A percentile compares a stretch with the other conserved stretches of the same genome.
These are phyloP conservation scores for Echinometra lucunter DNA, from an alignment of 53 echinoderm and acorn worm species.

Conservation along the genomic window DNA sequence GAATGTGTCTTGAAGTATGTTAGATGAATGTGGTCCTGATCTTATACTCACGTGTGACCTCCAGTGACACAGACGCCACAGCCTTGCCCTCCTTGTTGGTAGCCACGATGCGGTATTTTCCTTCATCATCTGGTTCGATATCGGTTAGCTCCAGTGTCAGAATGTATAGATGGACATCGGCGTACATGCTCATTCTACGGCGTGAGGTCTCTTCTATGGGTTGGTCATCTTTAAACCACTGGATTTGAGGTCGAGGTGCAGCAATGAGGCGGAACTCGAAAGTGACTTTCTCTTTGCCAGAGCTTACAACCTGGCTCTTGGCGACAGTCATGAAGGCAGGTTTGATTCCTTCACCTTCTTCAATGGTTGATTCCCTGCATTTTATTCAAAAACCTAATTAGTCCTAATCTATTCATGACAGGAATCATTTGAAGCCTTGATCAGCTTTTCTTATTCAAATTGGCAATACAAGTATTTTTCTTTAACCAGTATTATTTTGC, in stretches of 20 bases:
- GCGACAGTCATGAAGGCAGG: conserved; percentile 95
- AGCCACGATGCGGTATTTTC: conserved; percentile 90
- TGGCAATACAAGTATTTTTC: no score
- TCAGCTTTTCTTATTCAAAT: no score
- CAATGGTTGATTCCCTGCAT: conserved; percentile 94
- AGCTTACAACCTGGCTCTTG: conserved; percentile 81
- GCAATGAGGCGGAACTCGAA: conserved; percentile 99
- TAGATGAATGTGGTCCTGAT: not conserved
- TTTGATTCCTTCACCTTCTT: conserved; percentile 96
- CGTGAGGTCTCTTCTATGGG: conserved; percentile 90
- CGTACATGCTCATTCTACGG: conserved; percentile 89
- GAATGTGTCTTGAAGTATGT: not conserved
- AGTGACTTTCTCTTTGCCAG: conserved; percentile 78
- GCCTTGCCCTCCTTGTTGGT: conserved; percentile 90
- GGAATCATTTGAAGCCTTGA: not conserved
- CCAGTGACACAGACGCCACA: conserved; percentile 83
- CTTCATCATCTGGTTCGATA: conserved; percentile 84
- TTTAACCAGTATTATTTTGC: no score
- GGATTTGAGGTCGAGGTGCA: conserved; percentile 88
- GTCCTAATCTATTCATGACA: no score
- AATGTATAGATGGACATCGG: conserved; percentile 96
- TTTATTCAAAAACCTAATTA: not conserved
- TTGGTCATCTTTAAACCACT: conserved; percentile 89
- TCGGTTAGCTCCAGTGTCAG: conserved; percentile 86
- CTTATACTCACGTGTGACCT: conserved; percentile 93